These are phyloP conservation scores for Troglohyphantes excavatus DNA, from an alignment of 2,888 invertebrate species.

Conservation along the genomic window DNA sequence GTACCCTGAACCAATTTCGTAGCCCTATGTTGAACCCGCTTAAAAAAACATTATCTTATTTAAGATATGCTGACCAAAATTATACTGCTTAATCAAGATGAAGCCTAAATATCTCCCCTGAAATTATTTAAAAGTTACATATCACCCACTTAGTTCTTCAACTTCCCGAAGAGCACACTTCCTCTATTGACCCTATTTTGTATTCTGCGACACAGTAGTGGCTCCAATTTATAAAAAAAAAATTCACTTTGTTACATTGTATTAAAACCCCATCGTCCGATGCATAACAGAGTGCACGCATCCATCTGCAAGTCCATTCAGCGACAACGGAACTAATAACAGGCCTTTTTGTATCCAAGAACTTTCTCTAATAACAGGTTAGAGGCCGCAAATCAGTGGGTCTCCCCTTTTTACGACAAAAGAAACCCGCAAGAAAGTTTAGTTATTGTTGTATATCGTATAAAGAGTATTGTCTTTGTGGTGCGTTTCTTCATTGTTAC, in stretches of 20 bases:
- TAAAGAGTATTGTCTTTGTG: slow-evolving; percentile 25
- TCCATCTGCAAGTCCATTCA: background rate
- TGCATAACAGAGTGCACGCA: background rate
- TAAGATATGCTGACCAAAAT: too few species aligned
- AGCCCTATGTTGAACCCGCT: too few species aligned
- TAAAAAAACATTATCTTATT: too few species aligned
- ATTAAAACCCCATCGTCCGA: background rate
- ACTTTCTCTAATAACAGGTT: slow-evolving; percentile 52
- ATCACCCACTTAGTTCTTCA: too few species aligned
- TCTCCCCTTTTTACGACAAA: slow-evolving; percentile 4
- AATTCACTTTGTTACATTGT: background rate
- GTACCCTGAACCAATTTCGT: too few species aligned
- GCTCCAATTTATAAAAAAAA: background rate
- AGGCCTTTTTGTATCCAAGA: slow-evolving; percentile 26
- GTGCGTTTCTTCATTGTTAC: slow-evolving; percentile 45
- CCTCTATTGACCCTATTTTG: background rate
- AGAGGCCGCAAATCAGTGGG: background rate
- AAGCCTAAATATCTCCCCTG: too few species aligned
- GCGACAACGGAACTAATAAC: slow-evolving; percentile 27
- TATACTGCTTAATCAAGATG: too few species aligned
- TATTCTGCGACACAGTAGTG: background rate
- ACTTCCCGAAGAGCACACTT: background rate
- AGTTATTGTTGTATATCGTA: slow-evolving; percentile 35
- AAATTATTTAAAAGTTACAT: too few species aligned
- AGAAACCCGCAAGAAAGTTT: slow-evolving; percentile 16